Conservation (phyloP, 1,140 invertebrate species). For the Diploscapter pachys region DNA sequence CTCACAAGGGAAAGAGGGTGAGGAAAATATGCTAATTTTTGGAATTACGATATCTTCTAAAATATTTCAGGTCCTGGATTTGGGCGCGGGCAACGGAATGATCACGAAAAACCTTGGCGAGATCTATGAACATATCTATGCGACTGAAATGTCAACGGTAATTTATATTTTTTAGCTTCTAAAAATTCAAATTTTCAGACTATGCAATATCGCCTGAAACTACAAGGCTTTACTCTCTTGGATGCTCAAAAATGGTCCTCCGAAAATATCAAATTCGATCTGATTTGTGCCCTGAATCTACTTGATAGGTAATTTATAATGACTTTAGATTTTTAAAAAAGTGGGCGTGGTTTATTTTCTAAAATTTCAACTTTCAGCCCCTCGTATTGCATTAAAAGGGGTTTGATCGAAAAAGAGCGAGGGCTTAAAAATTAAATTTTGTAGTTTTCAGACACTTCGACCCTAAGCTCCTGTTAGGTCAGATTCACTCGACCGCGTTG, state of each 20-base stretch:
- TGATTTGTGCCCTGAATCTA: slow-evolving; percentile 82
- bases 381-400: too few relatives aligned
- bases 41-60: slow-evolving; percentile 40
- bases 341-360: too few relatives aligned
- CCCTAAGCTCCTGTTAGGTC: slow-evolving; percentile 71
- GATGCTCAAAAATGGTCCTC: slow-evolving; percentile 73
- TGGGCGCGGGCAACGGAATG: slow-evolving; percentile 85
- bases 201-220: slow-evolving; percentile 50
- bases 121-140: slow-evolving; percentile 69
- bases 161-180: not conserved
- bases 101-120: slow-evolving; percentile 74
- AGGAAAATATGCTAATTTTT: not conserved
- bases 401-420: too few relatives aligned
- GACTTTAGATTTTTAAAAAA: not conserved
- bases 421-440: too few relatives aligned
- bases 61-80: slow-evolving; percentile 69
- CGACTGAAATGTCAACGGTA: slow-evolving; percentile 78
- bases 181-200: slow-evolving; percentile 31
- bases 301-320: slow-evolving; percentile 69
- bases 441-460: slow-evolving; percentile 66
- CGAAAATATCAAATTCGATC: slow-evolving; percentile 68
- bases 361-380: too few relatives aligned
- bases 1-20: slow-evolving; percentile 30
- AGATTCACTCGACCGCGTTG: slow-evolving; percentile 37
- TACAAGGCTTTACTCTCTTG: slow-evolving; percentile 68